phyloP scores from a whole-genome alignment of 1,140 invertebrate species.

The Drosophila lini region DNA sequence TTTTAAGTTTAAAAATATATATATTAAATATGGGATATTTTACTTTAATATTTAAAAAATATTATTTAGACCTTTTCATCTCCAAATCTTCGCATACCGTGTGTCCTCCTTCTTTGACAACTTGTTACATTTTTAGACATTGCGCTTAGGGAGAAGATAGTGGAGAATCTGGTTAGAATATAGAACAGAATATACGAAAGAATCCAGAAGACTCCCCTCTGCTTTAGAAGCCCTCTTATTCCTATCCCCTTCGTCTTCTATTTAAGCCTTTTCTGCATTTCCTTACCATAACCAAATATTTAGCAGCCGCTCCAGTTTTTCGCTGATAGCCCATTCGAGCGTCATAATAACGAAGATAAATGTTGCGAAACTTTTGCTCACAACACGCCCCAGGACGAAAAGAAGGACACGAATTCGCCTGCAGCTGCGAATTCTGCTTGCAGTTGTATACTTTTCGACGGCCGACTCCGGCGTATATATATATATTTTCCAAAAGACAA shows the following conservation, averaged over 20 bases:
- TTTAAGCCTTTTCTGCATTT: constrained; percentile 9
- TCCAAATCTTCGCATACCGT: neutral
- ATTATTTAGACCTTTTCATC: too few species aligned
- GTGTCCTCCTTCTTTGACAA: constrained; percentile 51
- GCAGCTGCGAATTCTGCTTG: constrained; percentile 57
- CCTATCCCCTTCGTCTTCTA: neutral
- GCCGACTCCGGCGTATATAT: constrained; percentile 39
- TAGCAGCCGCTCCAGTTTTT: constrained; percentile 67
- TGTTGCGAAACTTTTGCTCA: constrained; percentile 71
- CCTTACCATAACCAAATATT: constrained; percentile 58
- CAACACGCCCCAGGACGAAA: constrained; percentile 50
- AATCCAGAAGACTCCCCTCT: too few species aligned
- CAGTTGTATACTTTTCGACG: constrained; percentile 58
- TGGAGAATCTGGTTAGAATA: neutral
- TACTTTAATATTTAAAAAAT: neutral
- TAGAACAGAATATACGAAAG: neutral
- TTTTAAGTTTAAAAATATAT: neutral
- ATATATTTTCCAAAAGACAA: constrained; percentile 35
- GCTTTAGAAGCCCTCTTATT: neutral
- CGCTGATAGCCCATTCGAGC: constrained; percentile 81
- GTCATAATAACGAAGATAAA: constrained; percentile 83
- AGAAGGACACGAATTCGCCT: constrained; percentile 24
- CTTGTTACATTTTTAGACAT: constrained; percentile 65
- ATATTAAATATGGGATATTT: neutral
- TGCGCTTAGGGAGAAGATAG: neutral